phyloP scores from a whole-genome alignment of 2,113 vertebrate species.

The Lophius piscatorius region DNA sequence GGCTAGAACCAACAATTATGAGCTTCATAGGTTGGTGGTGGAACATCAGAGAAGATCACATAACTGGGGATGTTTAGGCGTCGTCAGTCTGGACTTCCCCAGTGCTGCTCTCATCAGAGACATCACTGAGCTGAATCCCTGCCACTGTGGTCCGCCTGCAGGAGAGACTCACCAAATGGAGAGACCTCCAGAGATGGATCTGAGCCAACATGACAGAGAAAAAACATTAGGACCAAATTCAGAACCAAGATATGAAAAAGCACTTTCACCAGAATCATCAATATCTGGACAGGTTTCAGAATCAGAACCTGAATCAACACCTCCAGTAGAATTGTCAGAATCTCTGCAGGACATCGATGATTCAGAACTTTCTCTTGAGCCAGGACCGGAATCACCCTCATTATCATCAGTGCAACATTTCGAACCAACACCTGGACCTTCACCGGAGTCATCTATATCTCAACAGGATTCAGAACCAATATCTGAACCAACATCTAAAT shows the following conservation, averaged over 20 bases:
- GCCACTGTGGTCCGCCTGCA: constrained; percentile 23
- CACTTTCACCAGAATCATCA: not conserved
- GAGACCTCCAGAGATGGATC: not conserved
- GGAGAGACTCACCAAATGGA: too few species aligned
- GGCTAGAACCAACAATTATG: constrained; percentile 40
- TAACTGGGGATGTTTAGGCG: constrained; percentile 57
- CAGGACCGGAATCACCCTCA: not conserved
- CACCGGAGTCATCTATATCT: not conserved
- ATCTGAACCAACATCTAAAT: not conserved
- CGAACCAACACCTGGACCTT: not conserved
- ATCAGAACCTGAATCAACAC: not conserved
- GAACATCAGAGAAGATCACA: not conserved
- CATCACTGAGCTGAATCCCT: constrained; percentile 46
- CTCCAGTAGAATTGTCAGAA: not conserved
- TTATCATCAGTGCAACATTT: not conserved
- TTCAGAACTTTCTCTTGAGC: not conserved
- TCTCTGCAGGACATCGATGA: too few species aligned
- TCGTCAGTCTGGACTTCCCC: constrained; percentile 65
- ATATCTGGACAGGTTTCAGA: not conserved
- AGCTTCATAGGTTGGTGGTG: constrained; percentile 29
- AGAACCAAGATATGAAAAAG: not conserved
- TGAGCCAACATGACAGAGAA: not conserved
- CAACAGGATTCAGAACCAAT: not conserved
- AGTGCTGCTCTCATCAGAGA: constrained; percentile 47
- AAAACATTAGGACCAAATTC: not conserved